Percentiles rank a stretch among this genome's conserved stretches.
These are phyloP conservation scores for Bergia sp. DNA, from an alignment of 92 coral and sea anemone genomes.

Conservation along the genomic window DNA sequence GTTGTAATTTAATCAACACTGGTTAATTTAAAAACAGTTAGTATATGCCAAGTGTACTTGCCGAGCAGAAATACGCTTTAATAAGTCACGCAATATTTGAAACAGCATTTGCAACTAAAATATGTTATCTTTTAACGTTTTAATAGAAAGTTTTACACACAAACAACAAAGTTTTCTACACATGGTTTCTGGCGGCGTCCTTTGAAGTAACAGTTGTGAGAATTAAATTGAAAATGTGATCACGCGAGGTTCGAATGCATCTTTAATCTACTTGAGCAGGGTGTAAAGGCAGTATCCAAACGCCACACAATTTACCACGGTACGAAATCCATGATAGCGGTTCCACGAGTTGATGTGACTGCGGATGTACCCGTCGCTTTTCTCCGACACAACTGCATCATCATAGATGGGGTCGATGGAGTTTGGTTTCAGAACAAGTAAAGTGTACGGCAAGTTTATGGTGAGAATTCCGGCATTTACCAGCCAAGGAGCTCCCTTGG, in stretches of 20 bases:
- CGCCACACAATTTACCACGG: constrained; percentile 28
- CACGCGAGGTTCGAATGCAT: background rate
- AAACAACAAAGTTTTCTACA: too few relatives aligned
- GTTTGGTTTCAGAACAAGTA: constrained; percentile 35
- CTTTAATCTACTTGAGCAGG: background rate
- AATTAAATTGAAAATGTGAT: background rate
- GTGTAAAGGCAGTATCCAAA: constrained; percentile 38
- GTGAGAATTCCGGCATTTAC: constrained; percentile 44
- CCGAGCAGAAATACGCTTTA: too few relatives aligned
- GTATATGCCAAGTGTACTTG: too few relatives aligned
- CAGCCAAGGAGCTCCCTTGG: constrained; percentile 30
- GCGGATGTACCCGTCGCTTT: constrained; percentile 27
- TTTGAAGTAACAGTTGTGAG: too few relatives aligned
- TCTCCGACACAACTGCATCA: constrained; percentile 35
- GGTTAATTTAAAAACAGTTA: too few relatives aligned
- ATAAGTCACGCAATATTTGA: too few relatives aligned
- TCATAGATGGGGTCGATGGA: constrained; percentile 47
- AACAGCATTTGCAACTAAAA: too few relatives aligned
- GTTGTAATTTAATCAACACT: too few relatives aligned
- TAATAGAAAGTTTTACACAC: too few relatives aligned
- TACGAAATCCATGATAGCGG: constrained; percentile 31
- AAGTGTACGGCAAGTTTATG: constrained; percentile 34
- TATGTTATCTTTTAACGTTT: too few relatives aligned
- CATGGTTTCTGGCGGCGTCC: too few relatives aligned
- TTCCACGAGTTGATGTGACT: constrained; percentile 41